A percentile compares a stretch with the other conserved stretches of the same genome.
phyloP scores from a whole-genome alignment of 2,113 vertebrate genomes.

The Colossoma macropomum region DNA sequence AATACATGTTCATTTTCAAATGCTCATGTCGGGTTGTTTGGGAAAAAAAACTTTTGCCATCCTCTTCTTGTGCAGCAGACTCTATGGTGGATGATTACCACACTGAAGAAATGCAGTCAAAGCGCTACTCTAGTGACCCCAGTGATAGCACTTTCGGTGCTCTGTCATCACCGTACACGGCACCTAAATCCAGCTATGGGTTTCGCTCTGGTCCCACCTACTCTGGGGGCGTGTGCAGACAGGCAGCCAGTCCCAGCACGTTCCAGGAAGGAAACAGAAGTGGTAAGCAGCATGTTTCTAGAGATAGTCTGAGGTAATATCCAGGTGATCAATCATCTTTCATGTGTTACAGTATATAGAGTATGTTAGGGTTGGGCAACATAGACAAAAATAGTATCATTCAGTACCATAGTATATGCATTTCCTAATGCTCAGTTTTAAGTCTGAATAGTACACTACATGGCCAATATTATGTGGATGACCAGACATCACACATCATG shows the following conservation, averaged over 20 bases:
- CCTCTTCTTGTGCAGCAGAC: constrained; percentile 72
- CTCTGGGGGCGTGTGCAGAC: constrained; percentile 75
- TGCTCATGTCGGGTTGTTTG: not conserved
- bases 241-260: constrained; percentile 81
- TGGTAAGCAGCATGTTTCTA: constrained; percentile 74
- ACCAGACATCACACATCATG: too few species aligned
- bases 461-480: too few species aligned
- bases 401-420: too few species aligned
- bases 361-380: too few species aligned
- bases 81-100: constrained; percentile 84
- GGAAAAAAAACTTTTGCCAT: not conserved
- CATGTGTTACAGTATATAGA: not conserved
- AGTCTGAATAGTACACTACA: too few species aligned
- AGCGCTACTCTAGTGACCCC: constrained; percentile 80
- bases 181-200: constrained; percentile 71
- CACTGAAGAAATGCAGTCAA: constrained; percentile 75
- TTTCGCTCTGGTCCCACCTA: constrained; percentile 77
- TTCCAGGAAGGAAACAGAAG: constrained; percentile 87
- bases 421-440: too few species aligned
- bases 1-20: not conserved
- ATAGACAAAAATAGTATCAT: too few species aligned
- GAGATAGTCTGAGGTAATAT: not conserved
- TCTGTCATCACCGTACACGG: constrained; percentile 73
- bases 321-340: not conserved
- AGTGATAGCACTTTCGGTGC: constrained; percentile 78